phyloP scores from a whole-genome alignment of 2,888 invertebrate genomes.

The Xanthia togata region DNA sequence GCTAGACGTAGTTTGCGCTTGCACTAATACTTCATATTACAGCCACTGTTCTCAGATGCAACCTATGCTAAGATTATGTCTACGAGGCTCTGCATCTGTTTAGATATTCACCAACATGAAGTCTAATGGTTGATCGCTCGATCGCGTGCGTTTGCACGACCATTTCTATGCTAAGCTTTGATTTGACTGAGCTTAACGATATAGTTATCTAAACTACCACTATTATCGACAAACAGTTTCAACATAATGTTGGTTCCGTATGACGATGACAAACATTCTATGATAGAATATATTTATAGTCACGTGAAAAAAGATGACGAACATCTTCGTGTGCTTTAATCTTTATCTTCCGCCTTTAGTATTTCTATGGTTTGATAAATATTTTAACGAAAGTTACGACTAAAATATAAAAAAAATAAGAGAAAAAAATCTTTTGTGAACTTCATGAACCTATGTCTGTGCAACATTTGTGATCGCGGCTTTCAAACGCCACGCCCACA shows the following conservation, averaged over 20 bases:
- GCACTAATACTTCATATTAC: too few species aligned
- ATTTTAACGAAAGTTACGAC: background rate
- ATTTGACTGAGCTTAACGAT: conserved; percentile 22
- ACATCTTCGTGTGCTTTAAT: background rate
- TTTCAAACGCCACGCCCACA: too few species aligned
- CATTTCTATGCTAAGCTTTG: conserved; percentile 27
- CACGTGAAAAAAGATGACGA: background rate
- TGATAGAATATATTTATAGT: background rate
- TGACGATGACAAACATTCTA: background rate
- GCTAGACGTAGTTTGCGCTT: too few species aligned
- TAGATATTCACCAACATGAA: conserved; percentile 19
- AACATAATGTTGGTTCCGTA: background rate
- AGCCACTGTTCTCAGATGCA: too few species aligned
- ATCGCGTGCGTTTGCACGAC: conserved; percentile 35
- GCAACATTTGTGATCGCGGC: too few species aligned
- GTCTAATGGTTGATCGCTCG: conserved; percentile 14
- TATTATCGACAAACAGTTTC: background rate
- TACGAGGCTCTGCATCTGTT: conserved; percentile 10
- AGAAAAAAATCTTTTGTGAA: background rate
- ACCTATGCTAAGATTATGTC: conserved; percentile 15
- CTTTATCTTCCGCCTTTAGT: background rate
- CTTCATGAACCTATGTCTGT: background rate
- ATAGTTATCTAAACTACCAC: conserved; percentile 7
- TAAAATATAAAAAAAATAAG: background rate
- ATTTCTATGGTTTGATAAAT: background rate